These are phyloP conservation scores for Phoebastria nigripes DNA, from an alignment of 2,797 vertebrate genomes.

Conservation along the genomic window DNA sequence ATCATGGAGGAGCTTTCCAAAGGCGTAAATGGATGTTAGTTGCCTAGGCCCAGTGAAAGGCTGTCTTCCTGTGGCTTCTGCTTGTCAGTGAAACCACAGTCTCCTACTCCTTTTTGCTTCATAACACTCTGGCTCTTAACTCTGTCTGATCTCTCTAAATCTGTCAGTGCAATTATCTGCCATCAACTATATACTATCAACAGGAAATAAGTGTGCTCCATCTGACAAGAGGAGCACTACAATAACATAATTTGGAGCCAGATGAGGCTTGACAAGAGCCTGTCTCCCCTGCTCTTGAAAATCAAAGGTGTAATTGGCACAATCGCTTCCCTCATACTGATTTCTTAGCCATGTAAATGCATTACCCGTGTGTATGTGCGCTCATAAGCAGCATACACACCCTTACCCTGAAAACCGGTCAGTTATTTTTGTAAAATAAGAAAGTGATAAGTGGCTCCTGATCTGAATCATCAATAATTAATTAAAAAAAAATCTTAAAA, in stretches of 20 bases:
- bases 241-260: not conserved
- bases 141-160: not conserved
- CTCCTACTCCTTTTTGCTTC: not conserved
- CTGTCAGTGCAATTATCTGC: not conserved
- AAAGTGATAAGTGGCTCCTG: slow-evolving; percentile 60
- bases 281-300: not conserved
- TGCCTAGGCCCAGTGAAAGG: not conserved
- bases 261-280: not conserved
- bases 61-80: not conserved
- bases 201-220: not conserved
- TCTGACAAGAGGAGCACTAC: not conserved
- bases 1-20: not conserved
- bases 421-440: slow-evolving; percentile 46
- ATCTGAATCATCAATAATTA: slow-evolving; percentile 71
- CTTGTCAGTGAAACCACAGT: not conserved
- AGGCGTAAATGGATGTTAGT: not conserved
- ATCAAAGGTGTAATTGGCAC: not conserved
- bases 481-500: slow-evolving; percentile 19
- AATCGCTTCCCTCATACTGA: not conserved
- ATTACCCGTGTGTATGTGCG: not conserved
- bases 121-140: not conserved
- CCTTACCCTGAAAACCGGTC: not conserved
- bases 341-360: not conserved
- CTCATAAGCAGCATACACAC: not conserved
- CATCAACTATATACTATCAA: not conserved